Base-by-base conservation (phyloP, 1,140 invertebrate genomes). In the Danaus plexippus region DNA sequence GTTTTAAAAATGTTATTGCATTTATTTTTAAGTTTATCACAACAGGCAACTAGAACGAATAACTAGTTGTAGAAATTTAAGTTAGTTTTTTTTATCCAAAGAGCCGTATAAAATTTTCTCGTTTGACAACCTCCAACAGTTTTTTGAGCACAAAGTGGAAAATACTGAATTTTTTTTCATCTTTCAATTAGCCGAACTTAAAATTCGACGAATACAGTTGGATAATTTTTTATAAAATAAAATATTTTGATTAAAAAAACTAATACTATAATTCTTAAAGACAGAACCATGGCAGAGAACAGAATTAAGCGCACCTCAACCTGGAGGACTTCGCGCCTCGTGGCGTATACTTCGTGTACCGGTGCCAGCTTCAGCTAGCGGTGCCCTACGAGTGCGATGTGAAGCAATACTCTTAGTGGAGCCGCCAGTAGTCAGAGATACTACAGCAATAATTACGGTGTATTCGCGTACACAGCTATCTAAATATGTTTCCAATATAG, bases 401-500 rank as follows among this genome's bases (percentile, higher is more conserved):
- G 82, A 85, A 61, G 65, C 82, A 1, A 63, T 71, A 40, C 66
- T 85, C 9, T 52, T 60, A 7, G 77, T 82, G 10, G 77, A 82
- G 53, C 83, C 80, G 1, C 80, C 83, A 0, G 80, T 86, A 11
- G 65, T 81, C 9, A 59, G 77, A 11, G 76, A 83, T 40, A 57
- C 71, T 0, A 61, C 64, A 41, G 58, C 67, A 40, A 75, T 74
- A 18, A 77, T 86, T 44, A 86, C 80, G 48, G 67, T 86, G 42
- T 74, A 76, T 53, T 83, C 80, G 8, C 70, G 67, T 8, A 83
- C 80, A 9, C 77, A 84, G 57, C 55, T 77, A 6, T 82, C 79
- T 9, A 86, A 86, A 72, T 86, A 77, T 56, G 79, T 85, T 13
- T 74, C 82, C 60, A 82, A 73, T 69, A 73, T 56, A 71, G 82